These are phyloP conservation scores for Chaenocephalus aceratus DNA, from an alignment of 2,113 vertebrate species.

Conservation along the genomic window DNA sequence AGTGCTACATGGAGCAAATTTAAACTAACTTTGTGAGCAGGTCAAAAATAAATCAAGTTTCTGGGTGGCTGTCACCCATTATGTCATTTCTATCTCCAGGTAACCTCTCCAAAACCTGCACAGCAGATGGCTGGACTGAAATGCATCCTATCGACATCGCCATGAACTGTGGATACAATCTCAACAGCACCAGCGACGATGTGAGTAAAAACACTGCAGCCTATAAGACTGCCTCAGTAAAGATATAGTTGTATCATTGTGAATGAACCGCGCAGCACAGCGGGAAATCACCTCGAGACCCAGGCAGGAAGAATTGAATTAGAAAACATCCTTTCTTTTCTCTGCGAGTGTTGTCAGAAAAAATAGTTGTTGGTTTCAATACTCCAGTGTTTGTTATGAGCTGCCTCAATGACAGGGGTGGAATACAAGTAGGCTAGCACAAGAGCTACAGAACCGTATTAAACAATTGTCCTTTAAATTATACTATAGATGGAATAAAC, in stretches of 20 bases:
- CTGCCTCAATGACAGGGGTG: background rate
- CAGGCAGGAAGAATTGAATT: slow-evolving; percentile 43
- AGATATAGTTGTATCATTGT: background rate
- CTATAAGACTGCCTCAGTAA: background rate
- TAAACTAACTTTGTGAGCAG: background rate
- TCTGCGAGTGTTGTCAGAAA: slow-evolving; percentile 24
- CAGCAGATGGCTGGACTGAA: slow-evolving; percentile 88
- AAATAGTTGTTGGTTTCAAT: slow-evolving; percentile 26
- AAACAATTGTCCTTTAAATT: too few relatives aligned
- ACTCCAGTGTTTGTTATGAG: background rate
- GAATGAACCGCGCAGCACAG: slow-evolving; percentile 29
- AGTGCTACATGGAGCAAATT: background rate
- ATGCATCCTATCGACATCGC: slow-evolving; percentile 86
- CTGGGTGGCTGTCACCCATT: slow-evolving; percentile 38
- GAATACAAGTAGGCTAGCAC: background rate
- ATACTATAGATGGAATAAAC: too few relatives aligned
- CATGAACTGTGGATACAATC: slow-evolving; percentile 87
- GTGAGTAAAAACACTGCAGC: slow-evolving; percentile 81
- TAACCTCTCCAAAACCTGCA: slow-evolving; percentile 93
- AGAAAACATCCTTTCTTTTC: slow-evolving; percentile 15
- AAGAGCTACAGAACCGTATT: too few relatives aligned
- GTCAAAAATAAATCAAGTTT: background rate
- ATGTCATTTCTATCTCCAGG: slow-evolving; percentile 77
- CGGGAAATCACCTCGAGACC: slow-evolving; percentile 19
- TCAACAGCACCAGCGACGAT: slow-evolving; percentile 80